A percentile compares a stretch with the other conserved stretches of the same genome.
phyloP scores from a whole-genome alignment of 2,888 invertebrate genomes.

The Idaea dimidiata region DNA sequence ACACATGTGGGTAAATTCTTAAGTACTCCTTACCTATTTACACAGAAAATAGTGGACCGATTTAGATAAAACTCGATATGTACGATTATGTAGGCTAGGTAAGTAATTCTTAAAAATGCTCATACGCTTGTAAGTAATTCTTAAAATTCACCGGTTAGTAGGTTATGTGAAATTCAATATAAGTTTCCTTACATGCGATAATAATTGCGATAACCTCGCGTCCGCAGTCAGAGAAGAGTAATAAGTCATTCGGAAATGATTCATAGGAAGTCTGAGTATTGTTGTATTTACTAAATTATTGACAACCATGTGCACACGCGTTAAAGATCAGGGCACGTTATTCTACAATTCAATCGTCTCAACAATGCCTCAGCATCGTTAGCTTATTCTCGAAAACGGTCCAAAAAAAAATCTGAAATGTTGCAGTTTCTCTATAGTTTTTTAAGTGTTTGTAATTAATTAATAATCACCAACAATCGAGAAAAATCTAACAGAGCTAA shows the following conservation, averaged over 20 bases:
- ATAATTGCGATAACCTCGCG: slow-evolving; percentile 58
- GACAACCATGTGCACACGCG: background rate
- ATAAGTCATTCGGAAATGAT: slow-evolving; percentile 54
- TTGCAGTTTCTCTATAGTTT: no score
- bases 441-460: no score
- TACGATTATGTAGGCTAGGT: no score
- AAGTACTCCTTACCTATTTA: background rate
- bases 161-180: slow-evolving; percentile 18
- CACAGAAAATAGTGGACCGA: background rate
- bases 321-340: background rate
- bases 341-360: no score
- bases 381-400: no score
- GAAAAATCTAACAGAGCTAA: no score
- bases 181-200: slow-evolving; percentile 18
- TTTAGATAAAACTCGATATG: background rate
- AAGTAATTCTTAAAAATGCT: background rate
- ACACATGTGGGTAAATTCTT: background rate
- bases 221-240: slow-evolving; percentile 53
- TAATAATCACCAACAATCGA: no score
- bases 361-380: no score
- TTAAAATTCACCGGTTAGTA: slow-evolving; percentile 24
- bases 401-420: no score
- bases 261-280: slow-evolving; percentile 46
- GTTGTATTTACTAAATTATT: background rate
- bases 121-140: no score